These are phyloP conservation scores for Callipepla squamata DNA, from an alignment of 2,113 vertebrate genomes.

Conservation along the genomic window DNA sequence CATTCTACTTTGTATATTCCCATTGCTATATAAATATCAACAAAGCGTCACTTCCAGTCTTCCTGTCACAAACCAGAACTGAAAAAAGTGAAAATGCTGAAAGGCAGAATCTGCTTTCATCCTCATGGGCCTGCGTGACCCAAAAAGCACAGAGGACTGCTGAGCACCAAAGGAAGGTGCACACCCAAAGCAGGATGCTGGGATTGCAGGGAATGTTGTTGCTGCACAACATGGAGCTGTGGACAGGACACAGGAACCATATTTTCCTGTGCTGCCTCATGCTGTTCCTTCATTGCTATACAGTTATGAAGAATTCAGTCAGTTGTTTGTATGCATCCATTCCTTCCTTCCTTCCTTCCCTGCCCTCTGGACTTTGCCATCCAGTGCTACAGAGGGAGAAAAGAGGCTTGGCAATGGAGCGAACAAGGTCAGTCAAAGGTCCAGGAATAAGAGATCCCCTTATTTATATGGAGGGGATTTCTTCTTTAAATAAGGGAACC, in stretches of 20 bases:
- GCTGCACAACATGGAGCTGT: not conserved
- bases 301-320: not conserved
- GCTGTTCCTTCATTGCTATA: not conserved
- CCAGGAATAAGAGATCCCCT: not conserved
- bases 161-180: not conserved
- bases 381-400: not conserved
- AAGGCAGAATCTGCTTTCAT: not conserved
- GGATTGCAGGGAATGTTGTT: constrained; percentile 36
- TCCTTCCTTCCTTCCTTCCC: not conserved
- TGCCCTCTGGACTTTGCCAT: not conserved
- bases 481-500: not conserved
- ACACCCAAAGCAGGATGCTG: not conserved
- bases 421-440: not conserved
- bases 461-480: not conserved
- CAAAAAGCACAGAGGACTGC: not conserved
- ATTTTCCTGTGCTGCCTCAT: not conserved
- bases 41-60: not conserved
- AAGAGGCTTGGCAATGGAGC: not conserved
- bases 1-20: not conserved
- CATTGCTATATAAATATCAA: not conserved
- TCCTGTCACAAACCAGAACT: not conserved
- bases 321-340: not conserved
- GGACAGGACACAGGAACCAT: not conserved
- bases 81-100: not conserved
- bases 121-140: not conserved